Percentiles rank a stretch among this genome's conserved stretches.
These are phyloP conservation scores for Grapholita molesta DNA, from an alignment of 1,140 invertebrate genomes.

Conservation along the genomic window DNA sequence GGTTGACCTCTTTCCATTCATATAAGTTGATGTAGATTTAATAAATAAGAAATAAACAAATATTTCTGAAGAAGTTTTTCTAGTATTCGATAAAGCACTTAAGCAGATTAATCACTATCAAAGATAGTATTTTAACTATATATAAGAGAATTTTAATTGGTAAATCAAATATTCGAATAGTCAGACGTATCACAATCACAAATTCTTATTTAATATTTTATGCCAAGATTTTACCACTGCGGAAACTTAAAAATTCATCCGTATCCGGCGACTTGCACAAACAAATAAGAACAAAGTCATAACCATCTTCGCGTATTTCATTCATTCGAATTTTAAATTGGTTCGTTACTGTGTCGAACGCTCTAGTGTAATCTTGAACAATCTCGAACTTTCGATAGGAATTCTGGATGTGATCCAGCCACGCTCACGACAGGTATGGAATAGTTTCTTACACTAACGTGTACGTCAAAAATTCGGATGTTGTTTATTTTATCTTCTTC, in stretches of 20 bases:
- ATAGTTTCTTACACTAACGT: background rate
- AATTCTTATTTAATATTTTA: background rate
- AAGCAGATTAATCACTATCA: too few species aligned
- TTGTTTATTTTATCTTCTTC: background rate
- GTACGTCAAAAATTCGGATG: background rate
- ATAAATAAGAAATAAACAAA: too few species aligned
- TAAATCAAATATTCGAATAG: background rate
- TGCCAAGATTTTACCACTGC: background rate
- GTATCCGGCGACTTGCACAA: background rate
- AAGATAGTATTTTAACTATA: too few species aligned
- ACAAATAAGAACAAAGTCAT: background rate
- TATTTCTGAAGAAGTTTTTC: too few species aligned
- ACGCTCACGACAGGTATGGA: background rate
- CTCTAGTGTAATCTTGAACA: constrained; percentile 11
- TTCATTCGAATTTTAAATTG: constrained; percentile 18
- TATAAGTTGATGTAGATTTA: too few species aligned
- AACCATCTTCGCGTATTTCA: background rate
- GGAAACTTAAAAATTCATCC: background rate
- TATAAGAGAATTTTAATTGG: too few species aligned
- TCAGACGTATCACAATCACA: background rate
- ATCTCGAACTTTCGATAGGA: constrained; percentile 13
- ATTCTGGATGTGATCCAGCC: constrained; percentile 16
- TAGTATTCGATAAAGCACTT: too few species aligned
- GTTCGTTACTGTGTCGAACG: constrained; percentile 14
- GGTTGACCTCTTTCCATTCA: too few species aligned